phyloP scores from a whole-genome alignment of 2,113 vertebrate species.

The Indri indri region DNA sequence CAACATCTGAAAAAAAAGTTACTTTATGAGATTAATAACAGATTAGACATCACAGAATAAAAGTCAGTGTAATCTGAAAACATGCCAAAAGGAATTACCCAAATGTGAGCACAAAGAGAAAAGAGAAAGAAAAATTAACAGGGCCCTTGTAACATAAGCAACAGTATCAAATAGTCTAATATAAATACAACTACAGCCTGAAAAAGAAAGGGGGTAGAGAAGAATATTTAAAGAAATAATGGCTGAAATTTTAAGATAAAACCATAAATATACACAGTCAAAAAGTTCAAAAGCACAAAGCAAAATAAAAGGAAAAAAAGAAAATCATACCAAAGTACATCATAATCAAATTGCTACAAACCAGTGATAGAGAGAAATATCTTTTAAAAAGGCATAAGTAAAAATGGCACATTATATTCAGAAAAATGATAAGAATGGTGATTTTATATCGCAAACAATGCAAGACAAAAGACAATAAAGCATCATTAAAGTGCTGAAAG shows the following conservation, averaged over 20 bases:
- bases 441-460: not conserved
- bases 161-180: not conserved
- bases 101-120: not conserved
- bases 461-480: constrained; percentile 33
- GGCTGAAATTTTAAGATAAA: not conserved
- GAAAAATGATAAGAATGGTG: constrained; percentile 26
- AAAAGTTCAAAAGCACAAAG: not conserved
- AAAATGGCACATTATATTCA: constrained; percentile 9
- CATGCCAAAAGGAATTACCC: not conserved
- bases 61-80: not conserved
- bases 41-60: not conserved
- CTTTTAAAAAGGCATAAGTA: not conserved
- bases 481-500: not conserved
- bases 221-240: constrained; percentile 1
- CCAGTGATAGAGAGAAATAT: not conserved
- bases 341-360: not conserved
- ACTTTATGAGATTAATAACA: not conserved
- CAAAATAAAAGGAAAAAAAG: constrained; percentile 36
- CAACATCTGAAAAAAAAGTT: not conserved
- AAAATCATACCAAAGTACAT: not conserved
- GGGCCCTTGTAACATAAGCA: not conserved
- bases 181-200: not conserved
- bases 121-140: not conserved
- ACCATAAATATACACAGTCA: not conserved
- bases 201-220: not conserved